Percentiles rank a stretch among this genome's conserved stretches.
These are phyloP conservation scores for Heliconius charithonia DNA, from an alignment of 2,888 invertebrate genomes.

Conservation along the genomic window DNA sequence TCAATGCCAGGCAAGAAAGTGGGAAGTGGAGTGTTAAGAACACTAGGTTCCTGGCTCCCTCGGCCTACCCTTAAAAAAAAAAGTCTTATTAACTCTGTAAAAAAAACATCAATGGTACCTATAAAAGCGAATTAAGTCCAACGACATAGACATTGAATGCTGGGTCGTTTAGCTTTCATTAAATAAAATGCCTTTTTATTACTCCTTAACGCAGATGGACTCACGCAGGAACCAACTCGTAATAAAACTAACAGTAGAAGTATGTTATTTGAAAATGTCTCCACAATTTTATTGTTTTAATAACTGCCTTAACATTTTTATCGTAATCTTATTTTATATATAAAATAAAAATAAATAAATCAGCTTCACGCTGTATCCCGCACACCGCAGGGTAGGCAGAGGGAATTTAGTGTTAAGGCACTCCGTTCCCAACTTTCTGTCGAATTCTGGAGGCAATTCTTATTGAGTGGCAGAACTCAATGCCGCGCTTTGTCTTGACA, in stretches of 20 bases:
- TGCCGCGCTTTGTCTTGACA: no score
- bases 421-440: no score
- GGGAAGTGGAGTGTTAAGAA: no score
- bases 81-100: not conserved
- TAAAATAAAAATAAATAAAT: no score
- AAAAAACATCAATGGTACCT: not conserved
- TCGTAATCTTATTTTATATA: not conserved
- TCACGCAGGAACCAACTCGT: slow-evolving; percentile 21
- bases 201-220: slow-evolving; percentile 18
- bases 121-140: slow-evolving; percentile 28
- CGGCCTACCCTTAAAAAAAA: no score
- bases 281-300: not conserved
- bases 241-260: slow-evolving; percentile 17
- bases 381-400: no score
- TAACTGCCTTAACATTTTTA: not conserved
- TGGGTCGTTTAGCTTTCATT: slow-evolving; percentile 33
- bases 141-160: slow-evolving; percentile 18
- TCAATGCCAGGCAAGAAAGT: no score
- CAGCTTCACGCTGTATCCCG: no score
- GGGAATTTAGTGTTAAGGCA: no score
- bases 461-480: no score
- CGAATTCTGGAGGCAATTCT: no score
- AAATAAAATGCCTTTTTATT: slow-evolving; percentile 29
- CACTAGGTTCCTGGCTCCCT: no score
- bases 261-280: slow-evolving; percentile 19